These are phyloP conservation scores for Epirrhoe tristata DNA, from an alignment of 2,888 invertebrate species.

Conservation along the genomic window DNA sequence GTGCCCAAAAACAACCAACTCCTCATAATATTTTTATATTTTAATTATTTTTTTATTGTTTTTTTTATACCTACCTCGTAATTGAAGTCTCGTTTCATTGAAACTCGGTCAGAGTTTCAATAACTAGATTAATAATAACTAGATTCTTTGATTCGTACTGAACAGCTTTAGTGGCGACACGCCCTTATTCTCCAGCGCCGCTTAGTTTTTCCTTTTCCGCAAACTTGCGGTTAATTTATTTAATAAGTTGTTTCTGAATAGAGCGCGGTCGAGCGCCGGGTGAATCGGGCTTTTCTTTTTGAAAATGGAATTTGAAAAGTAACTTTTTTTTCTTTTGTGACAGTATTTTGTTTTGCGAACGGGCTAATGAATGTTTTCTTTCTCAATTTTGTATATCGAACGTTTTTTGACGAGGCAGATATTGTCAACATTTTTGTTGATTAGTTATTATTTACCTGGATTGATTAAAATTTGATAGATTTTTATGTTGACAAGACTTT, in stretches of 20 bases:
- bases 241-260: conserved; percentile 83
- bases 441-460: neutral
- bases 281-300: conserved; percentile 75
- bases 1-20: too few relatives aligned
- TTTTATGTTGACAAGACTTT: neutral
- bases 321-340: conserved; percentile 52
- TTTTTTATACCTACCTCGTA: too few relatives aligned
- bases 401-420: conserved; percentile 8
- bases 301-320: conserved; percentile 49
- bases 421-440: conserved; percentile 3
- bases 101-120: too few relatives aligned
- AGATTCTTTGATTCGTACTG: neutral
- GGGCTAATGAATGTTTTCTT: conserved; percentile 45
- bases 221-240: conserved; percentile 83
- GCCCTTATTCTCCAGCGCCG: conserved; percentile 36
- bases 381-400: neutral
- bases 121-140: neutral
- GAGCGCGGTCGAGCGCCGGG: conserved; percentile 64
- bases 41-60: too few relatives aligned
- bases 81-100: neutral
- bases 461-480: neutral
- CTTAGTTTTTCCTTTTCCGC: conserved; percentile 79
- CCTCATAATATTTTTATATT: too few relatives aligned
- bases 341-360: conserved; percentile 48
- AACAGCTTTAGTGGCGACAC: conserved; percentile 8